phyloP scores from a whole-genome alignment of 2,888 invertebrate genomes.

The Azorinus chamasolen region DNA sequence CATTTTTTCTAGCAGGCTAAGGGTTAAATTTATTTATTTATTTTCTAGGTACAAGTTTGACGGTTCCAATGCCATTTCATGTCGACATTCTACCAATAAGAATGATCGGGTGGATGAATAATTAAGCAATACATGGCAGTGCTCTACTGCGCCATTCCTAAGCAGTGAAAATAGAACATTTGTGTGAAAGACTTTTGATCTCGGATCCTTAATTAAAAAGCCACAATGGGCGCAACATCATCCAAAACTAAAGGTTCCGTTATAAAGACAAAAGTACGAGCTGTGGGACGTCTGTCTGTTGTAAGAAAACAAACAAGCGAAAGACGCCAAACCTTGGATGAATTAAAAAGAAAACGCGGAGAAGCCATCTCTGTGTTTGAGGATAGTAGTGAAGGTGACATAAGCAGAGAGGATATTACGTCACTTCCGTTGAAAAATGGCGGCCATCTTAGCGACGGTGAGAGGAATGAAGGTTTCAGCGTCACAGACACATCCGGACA shows the following conservation, averaged over 20 bases:
- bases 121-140: too few relatives aligned
- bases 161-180: too few relatives aligned
- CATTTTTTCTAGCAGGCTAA: too few relatives aligned
- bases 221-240: slow-evolving; percentile 56
- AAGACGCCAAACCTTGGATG: slow-evolving; percentile 18
- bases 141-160: too few relatives aligned
- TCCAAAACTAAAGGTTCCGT: slow-evolving; percentile 52
- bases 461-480: slow-evolving; percentile 24
- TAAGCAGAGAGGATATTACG: slow-evolving; percentile 46
- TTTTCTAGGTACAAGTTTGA: too few relatives aligned
- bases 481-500: slow-evolving; percentile 11
- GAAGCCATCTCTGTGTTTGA: slow-evolving; percentile 47
- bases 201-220: too few relatives aligned
- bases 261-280: slow-evolving; percentile 57
- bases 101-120: too few relatives aligned
- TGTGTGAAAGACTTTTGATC: too few relatives aligned
- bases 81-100: too few relatives aligned
- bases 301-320: slow-evolving; percentile 39
- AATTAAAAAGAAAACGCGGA: slow-evolving; percentile 28
- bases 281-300: slow-evolving; percentile 52
- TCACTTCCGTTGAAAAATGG: slow-evolving; percentile 55
- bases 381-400: slow-evolving; percentile 49
- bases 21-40: too few relatives aligned
- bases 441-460: slow-evolving; percentile 33
- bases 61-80: too few relatives aligned